These are phyloP conservation scores for Microchrysa polita DNA, from an alignment of 2,888 invertebrate genomes.

Conservation along the genomic window DNA sequence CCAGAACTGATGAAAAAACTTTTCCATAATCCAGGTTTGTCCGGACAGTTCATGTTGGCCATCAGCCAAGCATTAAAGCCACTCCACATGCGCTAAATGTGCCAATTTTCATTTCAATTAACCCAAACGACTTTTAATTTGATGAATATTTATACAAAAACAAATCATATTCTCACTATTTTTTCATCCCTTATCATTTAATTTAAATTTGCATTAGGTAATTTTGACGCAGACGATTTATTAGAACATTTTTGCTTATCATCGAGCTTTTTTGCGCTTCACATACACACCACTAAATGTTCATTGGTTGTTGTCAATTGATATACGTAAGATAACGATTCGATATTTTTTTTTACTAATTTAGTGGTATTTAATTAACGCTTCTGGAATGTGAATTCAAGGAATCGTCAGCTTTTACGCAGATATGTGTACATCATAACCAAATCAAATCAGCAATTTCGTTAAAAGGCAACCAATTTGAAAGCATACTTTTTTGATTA, in stretches of 20 bases:
- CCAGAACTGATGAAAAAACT: background rate
- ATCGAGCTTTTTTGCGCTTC: slow-evolving; percentile 26
- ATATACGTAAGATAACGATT: background rate
- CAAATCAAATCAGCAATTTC: slow-evolving; percentile 1
- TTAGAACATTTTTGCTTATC: slow-evolving; percentile 24
- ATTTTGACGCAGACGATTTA: background rate
- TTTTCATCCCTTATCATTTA: background rate
- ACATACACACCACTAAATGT: slow-evolving; percentile 16
- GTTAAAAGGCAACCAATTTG: background rate
- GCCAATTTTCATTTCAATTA: slow-evolving; percentile 16
- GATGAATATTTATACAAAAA: slow-evolving; percentile 5
- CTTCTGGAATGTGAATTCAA: slow-evolving; percentile 8
- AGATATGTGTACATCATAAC: slow-evolving; percentile 6
- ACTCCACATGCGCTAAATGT: slow-evolving; percentile 12
- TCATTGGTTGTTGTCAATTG: slow-evolving; percentile 29
- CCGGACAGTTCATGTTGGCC: background rate
- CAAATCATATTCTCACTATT: background rate
- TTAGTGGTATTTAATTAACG: slow-evolving; percentile 33
- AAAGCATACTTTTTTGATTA: background rate
- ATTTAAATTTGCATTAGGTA: background rate
- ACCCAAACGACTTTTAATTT: slow-evolving; percentile 17
- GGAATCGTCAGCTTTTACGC: slow-evolving; percentile 25
- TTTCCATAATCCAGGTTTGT: slow-evolving; percentile 29
- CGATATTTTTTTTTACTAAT: slow-evolving; percentile 37
- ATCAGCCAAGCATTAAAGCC: slow-evolving; percentile 6